Evolutionary conservation across 2,888 invertebrate species (phyloP).

Genomic region (Netelia virgata): DNA sequence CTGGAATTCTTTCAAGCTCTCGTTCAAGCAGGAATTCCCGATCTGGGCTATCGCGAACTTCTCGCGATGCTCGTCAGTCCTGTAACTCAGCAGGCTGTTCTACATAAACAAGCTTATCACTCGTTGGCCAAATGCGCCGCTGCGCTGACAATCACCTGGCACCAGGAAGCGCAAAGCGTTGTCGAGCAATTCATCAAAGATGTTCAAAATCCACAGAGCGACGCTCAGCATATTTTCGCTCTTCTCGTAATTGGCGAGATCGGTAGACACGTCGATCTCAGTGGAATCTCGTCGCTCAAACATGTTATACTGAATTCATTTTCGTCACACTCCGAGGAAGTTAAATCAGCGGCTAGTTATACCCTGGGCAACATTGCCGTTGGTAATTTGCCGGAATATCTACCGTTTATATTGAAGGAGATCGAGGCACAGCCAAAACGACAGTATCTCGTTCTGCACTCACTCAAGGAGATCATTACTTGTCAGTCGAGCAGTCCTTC

Average conservation of each 20-base stretch:
- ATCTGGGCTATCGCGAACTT: conserved; percentile 93
- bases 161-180: conserved; percentile 89
- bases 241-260: conserved; percentile 98
- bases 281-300: conserved; percentile 90
- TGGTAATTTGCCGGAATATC: conserved; percentile 96
- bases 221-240: conserved; percentile 96
- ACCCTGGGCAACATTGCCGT: conserved; percentile 98
- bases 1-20: conserved; percentile 97
- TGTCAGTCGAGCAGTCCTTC: conserved; percentile 87
- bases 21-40: conserved; percentile 92
- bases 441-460: conserved; percentile 98
- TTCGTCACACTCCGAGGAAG: conserved; percentile 96
- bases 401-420: conserved; percentile 97
- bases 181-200: conserved; percentile 90
- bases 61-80: conserved; percentile 92
- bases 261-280: conserved; percentile 96
- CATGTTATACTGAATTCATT: conserved; percentile 95
- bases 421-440: conserved; percentile 97
- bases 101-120: conserved; percentile 93
- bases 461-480: conserved; percentile 95
- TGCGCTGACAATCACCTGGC: conserved; percentile 94
- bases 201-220: conserved; percentile 89
- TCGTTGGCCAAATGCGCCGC: conserved; percentile 99
- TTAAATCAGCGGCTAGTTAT: conserved; percentile 98
- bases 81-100: conserved; percentile 84